Evolutionary conservation across 2,113 vertebrate species (phyloP).

Genomic region (Lophius piscatorius): DNA sequence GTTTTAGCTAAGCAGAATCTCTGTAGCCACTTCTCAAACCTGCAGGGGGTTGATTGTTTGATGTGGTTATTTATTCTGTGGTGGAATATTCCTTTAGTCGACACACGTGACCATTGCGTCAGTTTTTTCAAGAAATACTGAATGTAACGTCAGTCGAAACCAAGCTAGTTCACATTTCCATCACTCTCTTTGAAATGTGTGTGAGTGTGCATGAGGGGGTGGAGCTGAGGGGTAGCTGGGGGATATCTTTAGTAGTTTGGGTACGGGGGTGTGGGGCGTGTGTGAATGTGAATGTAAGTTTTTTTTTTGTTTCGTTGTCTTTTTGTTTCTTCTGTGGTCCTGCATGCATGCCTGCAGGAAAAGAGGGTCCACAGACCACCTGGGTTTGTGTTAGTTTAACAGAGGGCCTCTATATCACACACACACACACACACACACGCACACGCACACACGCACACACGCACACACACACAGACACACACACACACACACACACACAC

Average conservation of each 20-base stretch:
- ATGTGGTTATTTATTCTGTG: too few species aligned
- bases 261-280: constrained; percentile 13
- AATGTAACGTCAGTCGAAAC: background rate
- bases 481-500: constrained; percentile 11
- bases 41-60: background rate
- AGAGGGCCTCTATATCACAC: constrained; percentile 70
- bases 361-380: constrained; percentile 62
- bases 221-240: constrained; percentile 26
- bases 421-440: constrained; percentile 32
- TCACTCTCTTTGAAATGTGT: constrained; percentile 19
- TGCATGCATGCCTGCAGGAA: constrained; percentile 73
- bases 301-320: constrained; percentile 47
- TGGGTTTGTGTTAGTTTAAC: constrained; percentile 75
- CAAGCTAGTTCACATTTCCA: background rate
- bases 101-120: too few species aligned
- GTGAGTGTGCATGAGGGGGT: background rate
- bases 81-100: too few species aligned
- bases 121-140: too few species aligned
- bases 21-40: background rate
- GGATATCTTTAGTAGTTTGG: too few species aligned
- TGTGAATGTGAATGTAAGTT: constrained; percentile 20
- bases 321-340: constrained; percentile 65
- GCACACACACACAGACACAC: too few species aligned
- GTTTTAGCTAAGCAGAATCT: too few species aligned
- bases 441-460: background rate